These are phyloP conservation scores for Eumacrocentrus americanus DNA, from an alignment of 2,888 invertebrate species.

Conservation along the genomic window DNA sequence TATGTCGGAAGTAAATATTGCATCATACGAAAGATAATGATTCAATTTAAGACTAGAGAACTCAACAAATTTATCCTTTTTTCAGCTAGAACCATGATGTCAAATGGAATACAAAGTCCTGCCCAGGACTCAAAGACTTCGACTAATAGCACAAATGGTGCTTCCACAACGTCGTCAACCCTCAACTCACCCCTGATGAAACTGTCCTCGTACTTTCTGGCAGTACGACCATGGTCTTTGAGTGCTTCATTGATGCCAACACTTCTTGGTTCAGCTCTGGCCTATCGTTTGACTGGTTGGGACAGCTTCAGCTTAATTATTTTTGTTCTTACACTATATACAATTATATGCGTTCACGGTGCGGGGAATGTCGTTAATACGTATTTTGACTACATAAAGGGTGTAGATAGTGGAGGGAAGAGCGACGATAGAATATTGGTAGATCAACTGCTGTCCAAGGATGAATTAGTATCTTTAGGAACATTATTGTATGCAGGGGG, in stretches of 20 bases:
- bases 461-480: conserved; percentile 85
- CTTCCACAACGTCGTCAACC: conserved; percentile 39
- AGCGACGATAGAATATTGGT: conserved; percentile 94
- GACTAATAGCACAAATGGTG: conserved; percentile 35
- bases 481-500: conserved; percentile 87
- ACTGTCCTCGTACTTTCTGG: conserved; percentile 85
- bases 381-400: conserved; percentile 93
- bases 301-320: conserved; percentile 80
- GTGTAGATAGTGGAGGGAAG: conserved; percentile 84
- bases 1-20: too few species aligned
- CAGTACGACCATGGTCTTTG: conserved; percentile 92
- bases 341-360: conserved; percentile 90
- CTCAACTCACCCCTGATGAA: conserved; percentile 74
- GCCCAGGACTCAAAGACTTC: conserved; percentile 31
- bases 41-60: not conserved
- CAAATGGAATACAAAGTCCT: conserved; percentile 45
- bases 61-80: too few species aligned
- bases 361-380: conserved; percentile 97
- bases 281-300: conserved; percentile 80
- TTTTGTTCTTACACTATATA: conserved; percentile 81
- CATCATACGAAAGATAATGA: too few species aligned
- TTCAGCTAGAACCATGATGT: conserved; percentile 40
- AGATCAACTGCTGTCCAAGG: conserved; percentile 85
- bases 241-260: conserved; percentile 92
- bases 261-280: conserved; percentile 85